Evolutionary conservation across 2,888 invertebrate species (phyloP).

Genomic region (Caprella mutica): DNA sequence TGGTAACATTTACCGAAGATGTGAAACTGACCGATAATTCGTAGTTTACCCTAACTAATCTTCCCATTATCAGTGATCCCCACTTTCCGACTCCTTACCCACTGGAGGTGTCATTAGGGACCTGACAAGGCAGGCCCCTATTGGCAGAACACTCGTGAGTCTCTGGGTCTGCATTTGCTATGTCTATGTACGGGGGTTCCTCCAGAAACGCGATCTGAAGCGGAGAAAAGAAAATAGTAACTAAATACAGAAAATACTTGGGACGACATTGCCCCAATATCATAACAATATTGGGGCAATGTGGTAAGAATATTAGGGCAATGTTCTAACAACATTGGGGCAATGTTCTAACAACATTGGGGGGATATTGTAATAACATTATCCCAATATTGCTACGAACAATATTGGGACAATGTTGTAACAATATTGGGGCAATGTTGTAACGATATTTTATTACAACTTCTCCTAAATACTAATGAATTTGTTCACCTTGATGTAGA

Average conservation of each 20-base stretch:
- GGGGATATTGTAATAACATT: too few species aligned
- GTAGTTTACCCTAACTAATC: not conserved
- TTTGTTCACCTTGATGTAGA: slow-evolving; percentile 79
- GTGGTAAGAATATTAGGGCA: too few species aligned
- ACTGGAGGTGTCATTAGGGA: slow-evolving; percentile 38
- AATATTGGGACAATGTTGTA: too few species aligned
- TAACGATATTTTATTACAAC: too few species aligned
- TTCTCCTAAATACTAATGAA: too few species aligned
- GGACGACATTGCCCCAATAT: too few species aligned
- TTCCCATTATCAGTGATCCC: not conserved
- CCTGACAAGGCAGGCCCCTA: slow-evolving; percentile 74
- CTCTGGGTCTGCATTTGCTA: slow-evolving; percentile 83
- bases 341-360: too few species aligned
- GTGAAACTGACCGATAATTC: too few species aligned
- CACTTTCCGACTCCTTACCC: not conserved
- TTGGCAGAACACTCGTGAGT: slow-evolving; percentile 82
- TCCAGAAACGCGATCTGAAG: slow-evolving; percentile 63
- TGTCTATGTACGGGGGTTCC: slow-evolving; percentile 90
- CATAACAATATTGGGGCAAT: too few species aligned
- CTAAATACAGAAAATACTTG: not conserved
- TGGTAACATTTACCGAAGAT: not conserved
- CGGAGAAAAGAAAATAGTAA: not conserved
- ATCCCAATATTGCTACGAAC: too few species aligned
- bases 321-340: too few species aligned
- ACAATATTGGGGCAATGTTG: too few species aligned